Conservation (phyloP, 2,888 invertebrate genomes). For the Protonemura montana region DNA sequence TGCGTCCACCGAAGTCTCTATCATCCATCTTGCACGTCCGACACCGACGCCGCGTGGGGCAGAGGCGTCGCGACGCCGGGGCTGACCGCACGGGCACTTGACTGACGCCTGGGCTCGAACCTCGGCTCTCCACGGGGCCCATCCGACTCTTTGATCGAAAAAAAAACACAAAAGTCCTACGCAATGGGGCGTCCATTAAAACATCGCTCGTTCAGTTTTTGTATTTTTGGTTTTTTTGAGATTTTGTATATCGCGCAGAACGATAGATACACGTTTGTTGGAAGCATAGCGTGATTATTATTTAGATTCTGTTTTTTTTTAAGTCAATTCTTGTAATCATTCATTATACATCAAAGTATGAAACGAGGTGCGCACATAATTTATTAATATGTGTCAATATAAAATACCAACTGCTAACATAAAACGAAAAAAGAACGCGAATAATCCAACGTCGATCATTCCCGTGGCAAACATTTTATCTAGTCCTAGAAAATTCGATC, state of each 20-base stretch:
- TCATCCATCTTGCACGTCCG: constrained; percentile 37
- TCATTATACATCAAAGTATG: background rate
- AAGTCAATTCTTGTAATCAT: no score
- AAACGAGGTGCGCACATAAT: background rate
- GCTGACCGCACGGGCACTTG: constrained; percentile 16
- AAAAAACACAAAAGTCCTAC: background rate
- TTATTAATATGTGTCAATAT: background rate
- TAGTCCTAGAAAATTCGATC: background rate
- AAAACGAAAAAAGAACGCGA: background rate
- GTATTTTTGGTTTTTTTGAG: no score
- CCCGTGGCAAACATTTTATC: background rate
- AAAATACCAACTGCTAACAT: background rate
- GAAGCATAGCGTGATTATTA: no score
- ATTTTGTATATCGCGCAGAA: no score
- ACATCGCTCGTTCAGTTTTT: no score
- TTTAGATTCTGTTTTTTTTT: no score
- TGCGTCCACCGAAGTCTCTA: constrained; percentile 8
- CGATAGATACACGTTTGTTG: no score
- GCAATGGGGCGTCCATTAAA: background rate
- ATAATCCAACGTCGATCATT: background rate
- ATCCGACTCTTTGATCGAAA: background rate
- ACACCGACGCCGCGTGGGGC: constrained; percentile 7
- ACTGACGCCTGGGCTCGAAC: constrained; percentile 24
- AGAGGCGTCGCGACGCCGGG: constrained; percentile 31
- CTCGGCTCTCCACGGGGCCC: background rate